Conservation (phyloP, 37 sponge, comb jelly and placozoan species). For the Haliclona indistincta region DNA sequence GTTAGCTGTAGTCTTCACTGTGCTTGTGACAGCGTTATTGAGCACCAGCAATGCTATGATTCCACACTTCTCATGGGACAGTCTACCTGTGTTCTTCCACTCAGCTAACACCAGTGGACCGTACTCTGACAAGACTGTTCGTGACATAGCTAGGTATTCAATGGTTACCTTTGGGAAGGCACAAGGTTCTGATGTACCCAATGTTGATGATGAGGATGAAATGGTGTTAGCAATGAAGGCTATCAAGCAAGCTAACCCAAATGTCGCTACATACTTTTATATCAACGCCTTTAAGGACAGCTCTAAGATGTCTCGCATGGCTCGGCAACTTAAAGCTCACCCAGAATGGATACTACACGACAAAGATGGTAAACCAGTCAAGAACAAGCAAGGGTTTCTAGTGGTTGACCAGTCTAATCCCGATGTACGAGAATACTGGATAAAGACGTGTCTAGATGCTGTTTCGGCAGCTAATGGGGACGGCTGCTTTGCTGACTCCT, state of each 20-base stretch:
- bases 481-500: conserved; percentile 51
- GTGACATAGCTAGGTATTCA: conserved; percentile 25
- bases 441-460: conserved; percentile 30
- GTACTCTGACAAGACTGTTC: conserved; percentile 19
- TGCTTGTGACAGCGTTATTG: too few species aligned
- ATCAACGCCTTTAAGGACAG: conserved; percentile 23
- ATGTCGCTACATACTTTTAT: too few species aligned
- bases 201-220: conserved; percentile 36
- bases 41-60: too few species aligned
- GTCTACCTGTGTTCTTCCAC: conserved; percentile 53
- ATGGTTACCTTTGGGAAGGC: conserved; percentile 53
- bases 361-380: conserved; percentile 6
- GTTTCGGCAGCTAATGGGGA: conserved; percentile 34
- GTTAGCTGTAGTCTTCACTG: too few species aligned
- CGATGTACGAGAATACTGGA: conserved; percentile 25
- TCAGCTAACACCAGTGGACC: conserved; percentile 41
- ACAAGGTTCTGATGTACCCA: conserved; percentile 15
- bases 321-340: conserved; percentile 12
- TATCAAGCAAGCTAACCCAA: conserved; percentile 22
- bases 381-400: conserved; percentile 5
- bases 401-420: conserved; percentile 19
- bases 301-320: conserved; percentile 29
- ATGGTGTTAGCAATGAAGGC: conserved; percentile 20
- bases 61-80: conserved; percentile 63
- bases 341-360: conserved; percentile 18